Evolutionary conservation across 2,113 vertebrate genomes (phyloP), one percentile per base, ranked within the genome.

Genomic region (Vimba vimba): DNA sequence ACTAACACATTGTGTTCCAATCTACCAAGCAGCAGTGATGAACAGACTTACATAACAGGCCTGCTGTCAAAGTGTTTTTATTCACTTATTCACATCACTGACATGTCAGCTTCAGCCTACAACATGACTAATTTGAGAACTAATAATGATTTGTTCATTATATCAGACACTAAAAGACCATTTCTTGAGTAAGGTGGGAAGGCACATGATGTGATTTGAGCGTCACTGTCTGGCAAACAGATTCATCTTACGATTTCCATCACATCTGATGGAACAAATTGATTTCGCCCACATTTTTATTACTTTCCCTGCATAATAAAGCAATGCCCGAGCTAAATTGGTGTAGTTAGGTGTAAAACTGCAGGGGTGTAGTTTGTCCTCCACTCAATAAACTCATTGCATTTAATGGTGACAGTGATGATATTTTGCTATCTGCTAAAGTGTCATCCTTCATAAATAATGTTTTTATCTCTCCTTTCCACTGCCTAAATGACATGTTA

Each of bases 21-120:
- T 79, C 57, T 36, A 60, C 75, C 9, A 57, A 23, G 75, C 0
- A 76, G 74, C 74, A 30, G 12, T 30, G 62, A 66, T 66, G 79
- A 82, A 30, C 57, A 79, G 55, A 80, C 79, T 82, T 82, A 33
- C 79, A 68, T 82, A 82, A 82, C 60, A 47, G n/a, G 15, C 79
- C 59, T 47, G 79, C 79, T 82, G 79, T 82, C 79, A 50, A 50
- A 82, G 79, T 68, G 79, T 82, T 82, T 82, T 27, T 30, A 66
- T 30, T 47, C 39, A 62, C 52, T 79, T 50, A 8, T 62, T 79
- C 77, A 79, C 50, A 33, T 55, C 75, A 19, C 33, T 60, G 55
- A 60, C 60, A 50, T 82, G 60, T 68, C 79, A 82, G 60, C 39
- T 82, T 45, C 60, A 50, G 50, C 79, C 79, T 82, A 50, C 79